Evolutionary conservation across 2,113 vertebrate genomes (phyloP), one percentile per base, ranked within the genome.

Genomic region (Bubo bubo): DNA sequence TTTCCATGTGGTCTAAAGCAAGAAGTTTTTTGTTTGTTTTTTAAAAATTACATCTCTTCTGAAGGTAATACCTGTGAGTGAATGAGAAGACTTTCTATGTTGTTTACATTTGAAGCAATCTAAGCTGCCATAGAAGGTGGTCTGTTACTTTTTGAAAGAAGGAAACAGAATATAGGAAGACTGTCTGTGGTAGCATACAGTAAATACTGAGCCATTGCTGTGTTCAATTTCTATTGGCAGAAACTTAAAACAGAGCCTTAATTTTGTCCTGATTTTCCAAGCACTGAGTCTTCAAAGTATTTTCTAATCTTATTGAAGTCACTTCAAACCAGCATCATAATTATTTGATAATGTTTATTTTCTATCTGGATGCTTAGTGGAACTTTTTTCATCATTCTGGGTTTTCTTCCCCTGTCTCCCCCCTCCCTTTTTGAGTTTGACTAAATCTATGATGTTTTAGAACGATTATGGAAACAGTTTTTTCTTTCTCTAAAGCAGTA

Each of bases 291-390:
- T 87, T 92, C n/a, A 82, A 90, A 93, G 37, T 50, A 8, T 75
- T 84, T 93, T 82, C 34, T 85, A 77, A 85, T 86, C 53, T 74
- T 66, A 8, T 70, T 87, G 73, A 97, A 85, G 64, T 83, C 15
- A 22, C 66, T 85, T 94, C 79, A 87, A 83, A 82, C 14, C 27
- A 73, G 10, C 28, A 68, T 41, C 35, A 45, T 67, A 62, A 82
- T 81, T 92, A 47, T 90, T 89, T 88, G 30, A 56, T 50, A 68
- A 63, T 56, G 11, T 52, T 82, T 88, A 27, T 67, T 91, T 92
- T 22, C 59, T 63, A 45, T 32, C 23, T 60, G 37, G 94, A 62
- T 27, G 2, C 10, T 89, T 76, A 50, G 10, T 53, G 56, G 74
- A 90, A 86, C 1, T 8, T 74, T 52, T 70, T 66, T 91, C 8